Evolutionary conservation across 2,888 invertebrate species (phyloP).

Genomic region (Drosophila vallismaia): DNA sequence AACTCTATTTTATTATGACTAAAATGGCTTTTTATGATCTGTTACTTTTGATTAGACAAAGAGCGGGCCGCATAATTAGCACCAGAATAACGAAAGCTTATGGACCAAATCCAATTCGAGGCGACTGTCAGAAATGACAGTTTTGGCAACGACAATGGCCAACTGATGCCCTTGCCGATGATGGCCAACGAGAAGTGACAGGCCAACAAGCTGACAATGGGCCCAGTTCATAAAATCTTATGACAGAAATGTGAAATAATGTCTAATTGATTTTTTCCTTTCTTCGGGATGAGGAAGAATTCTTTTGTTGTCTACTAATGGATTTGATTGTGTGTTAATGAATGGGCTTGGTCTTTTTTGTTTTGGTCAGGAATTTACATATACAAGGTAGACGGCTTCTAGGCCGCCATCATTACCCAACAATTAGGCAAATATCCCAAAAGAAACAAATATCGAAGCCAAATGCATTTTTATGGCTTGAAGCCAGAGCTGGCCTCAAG

Average conservation of each 20-base stretch:
- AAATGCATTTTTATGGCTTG: conserved; percentile 56
- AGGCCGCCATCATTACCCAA: conserved; percentile 51
- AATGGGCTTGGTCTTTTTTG: conserved; percentile 40
- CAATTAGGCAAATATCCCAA: conserved; percentile 64
- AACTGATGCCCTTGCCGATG: neutral
- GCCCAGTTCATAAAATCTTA: conserved; percentile 64
- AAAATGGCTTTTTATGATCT: conserved; percentile 40
- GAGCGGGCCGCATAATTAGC: conserved; percentile 65
- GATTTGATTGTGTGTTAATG: conserved; percentile 77
- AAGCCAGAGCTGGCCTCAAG: conserved; percentile 31
- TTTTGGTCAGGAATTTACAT: conserved; percentile 29
- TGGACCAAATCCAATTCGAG: conserved; percentile 55
- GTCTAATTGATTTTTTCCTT: conserved; percentile 72
- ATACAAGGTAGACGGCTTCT: conserved; percentile 29
- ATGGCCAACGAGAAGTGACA: conserved; percentile 41
- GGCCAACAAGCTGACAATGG: conserved; percentile 66
- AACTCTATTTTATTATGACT: conserved; percentile 29
- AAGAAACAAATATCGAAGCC: conserved; percentile 44
- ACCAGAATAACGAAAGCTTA: conserved; percentile 67
- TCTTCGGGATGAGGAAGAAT: conserved; percentile 29
- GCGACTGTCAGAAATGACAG: conserved; percentile 59
- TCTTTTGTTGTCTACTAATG: conserved; percentile 60
- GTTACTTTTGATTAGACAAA: conserved; percentile 30
- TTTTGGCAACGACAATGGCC: conserved; percentile 49
- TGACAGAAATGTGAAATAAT: conserved; percentile 68